Base-by-base conservation (phyloP, 2,113 vertebrate genomes). In the Eublepharis macularius region DNA sequence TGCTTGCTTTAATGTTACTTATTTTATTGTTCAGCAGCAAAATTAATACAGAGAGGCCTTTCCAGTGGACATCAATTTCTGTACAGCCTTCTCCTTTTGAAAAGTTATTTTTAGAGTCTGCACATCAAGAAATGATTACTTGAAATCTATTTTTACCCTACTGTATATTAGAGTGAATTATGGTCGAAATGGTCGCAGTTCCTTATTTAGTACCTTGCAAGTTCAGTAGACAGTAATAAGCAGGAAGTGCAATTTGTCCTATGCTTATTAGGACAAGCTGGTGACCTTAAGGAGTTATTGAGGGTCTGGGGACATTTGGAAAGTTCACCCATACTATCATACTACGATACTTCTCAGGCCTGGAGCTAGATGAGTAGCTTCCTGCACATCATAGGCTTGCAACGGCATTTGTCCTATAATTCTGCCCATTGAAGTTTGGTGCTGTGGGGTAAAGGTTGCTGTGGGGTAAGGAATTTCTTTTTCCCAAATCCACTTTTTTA, bases 71-170 rank as follows among this genome's bases (percentile, higher is more conserved):
- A 57, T 80, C 3, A 1, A 13, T 79, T 75, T 78, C 34, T 29
- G 43, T 43, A 47, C 21, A 19, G 81, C 73, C 13, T 73, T 82
- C 74, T 57, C 17, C 72, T 17, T 63, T 19, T 4, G 43, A 21
- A 57, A 60, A 11, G 6, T 86, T 4, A 43, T 80, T 88, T 90
- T 79, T 26, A 19, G 13, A 2, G 43, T 63, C 41, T 3, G 8
- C 1, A 60, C 29, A 85, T 74, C 14, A 68, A 29, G 63, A 77
- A 86, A 36, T 82, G 19, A 3, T 74, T 45, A 47, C 60, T 39
- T 84, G n/a, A 54, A 54, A 70, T 70, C 11, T 41, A n/a, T 45
- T 90, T 85, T 86, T 87, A 78, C 70, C 49, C 76, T 13, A 6
- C 63, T 80, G 36, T 24, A 2, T 78, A 47, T 14, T 34, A 82